Conservation (phyloP, 2,797 vertebrate species). For the Dendrocincla fuliginosa region DNA sequence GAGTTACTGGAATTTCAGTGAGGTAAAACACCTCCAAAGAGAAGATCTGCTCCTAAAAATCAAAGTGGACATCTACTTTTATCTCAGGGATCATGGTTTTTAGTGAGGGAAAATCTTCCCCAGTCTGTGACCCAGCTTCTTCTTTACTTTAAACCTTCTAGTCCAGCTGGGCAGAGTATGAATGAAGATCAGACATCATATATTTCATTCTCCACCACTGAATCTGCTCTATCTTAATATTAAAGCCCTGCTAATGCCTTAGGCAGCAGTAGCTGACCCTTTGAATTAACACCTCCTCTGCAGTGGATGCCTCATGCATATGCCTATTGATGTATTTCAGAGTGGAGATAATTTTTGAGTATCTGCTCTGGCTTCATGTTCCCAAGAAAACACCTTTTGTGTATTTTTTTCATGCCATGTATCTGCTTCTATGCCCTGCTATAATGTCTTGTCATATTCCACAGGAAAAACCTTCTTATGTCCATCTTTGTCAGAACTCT, state of each 20-base stretch:
- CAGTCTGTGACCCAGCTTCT: neutral
- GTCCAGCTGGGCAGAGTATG: neutral
- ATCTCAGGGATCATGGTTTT: neutral
- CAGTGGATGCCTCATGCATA: neutral
- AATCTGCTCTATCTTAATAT: neutral
- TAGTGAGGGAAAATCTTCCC: neutral
- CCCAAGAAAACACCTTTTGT: neutral
- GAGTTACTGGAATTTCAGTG: neutral
- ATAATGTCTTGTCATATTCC: neutral
- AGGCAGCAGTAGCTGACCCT: slow-evolving; percentile 19
- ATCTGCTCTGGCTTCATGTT: neutral
- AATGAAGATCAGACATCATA: neutral
- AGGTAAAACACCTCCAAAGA: neutral
- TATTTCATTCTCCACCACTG: neutral
- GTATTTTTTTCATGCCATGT: neutral
- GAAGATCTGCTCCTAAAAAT: neutral
- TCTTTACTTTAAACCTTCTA: neutral
- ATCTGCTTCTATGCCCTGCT: neutral
- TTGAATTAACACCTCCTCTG: slow-evolving; percentile 24
- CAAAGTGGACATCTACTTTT: neutral
- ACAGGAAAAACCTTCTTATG: neutral
- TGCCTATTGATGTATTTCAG: slow-evolving; percentile 36
- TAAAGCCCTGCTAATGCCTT: slow-evolving; percentile 4
- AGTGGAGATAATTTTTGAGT: slow-evolving; percentile 9
- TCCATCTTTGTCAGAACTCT: neutral